Percentiles rank a stretch among this genome's conserved stretches.
phyloP scores from a whole-genome alignment of 2,113 vertebrate species.

The Bubalus kerabau region DNA sequence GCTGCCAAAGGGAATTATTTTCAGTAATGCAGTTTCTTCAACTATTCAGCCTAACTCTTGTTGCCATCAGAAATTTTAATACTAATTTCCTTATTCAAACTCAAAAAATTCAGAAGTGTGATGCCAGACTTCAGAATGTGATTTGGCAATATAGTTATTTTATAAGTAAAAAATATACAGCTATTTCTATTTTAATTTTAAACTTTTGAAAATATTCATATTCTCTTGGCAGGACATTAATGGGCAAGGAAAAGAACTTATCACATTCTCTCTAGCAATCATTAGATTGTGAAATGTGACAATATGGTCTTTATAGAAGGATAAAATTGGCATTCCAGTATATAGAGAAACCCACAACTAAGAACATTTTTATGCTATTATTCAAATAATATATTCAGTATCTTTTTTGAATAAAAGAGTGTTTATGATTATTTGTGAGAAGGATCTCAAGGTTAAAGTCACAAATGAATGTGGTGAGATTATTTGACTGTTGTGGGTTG shows the following conservation, averaged over 20 bases:
- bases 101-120: background rate
- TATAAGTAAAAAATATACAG: background rate
- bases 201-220: slow-evolving; percentile 7
- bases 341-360: background rate
- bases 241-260: background rate
- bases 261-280: background rate
- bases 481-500: background rate
- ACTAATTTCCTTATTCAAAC: background rate
- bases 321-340: background rate
- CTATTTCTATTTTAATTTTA: slow-evolving; percentile 33
- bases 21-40: background rate
- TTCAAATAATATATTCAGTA: background rate
- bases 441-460: background rate
- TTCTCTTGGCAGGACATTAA: background rate
- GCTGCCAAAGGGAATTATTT: background rate
- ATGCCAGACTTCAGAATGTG: background rate
- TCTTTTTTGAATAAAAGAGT: background rate
- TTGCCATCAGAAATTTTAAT: background rate
- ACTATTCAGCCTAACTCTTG: background rate
- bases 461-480: background rate
- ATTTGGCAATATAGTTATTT: background rate
- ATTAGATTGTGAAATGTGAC: background rate
- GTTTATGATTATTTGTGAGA: background rate
- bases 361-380: background rate
- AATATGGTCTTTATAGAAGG: background rate